Conservation (phyloP, 1,140 invertebrate genomes). For the Trichonephila clavata region DNA sequence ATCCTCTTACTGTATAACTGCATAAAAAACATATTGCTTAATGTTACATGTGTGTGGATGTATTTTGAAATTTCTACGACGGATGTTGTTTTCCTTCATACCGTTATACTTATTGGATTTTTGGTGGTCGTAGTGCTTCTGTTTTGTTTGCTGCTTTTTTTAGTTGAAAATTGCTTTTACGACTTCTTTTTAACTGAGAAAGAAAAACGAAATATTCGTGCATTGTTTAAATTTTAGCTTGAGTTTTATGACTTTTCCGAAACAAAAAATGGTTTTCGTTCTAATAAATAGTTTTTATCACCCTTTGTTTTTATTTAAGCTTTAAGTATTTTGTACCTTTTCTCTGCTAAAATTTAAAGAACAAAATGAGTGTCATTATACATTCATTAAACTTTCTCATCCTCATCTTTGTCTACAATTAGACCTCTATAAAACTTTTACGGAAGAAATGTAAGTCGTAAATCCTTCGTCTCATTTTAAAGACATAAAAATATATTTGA, state of each 20-base stretch:
- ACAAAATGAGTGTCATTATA: neutral
- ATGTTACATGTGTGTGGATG: constrained; percentile 3
- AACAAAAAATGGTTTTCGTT: neutral
- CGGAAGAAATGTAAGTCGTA: too few species aligned
- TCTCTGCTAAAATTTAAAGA: neutral
- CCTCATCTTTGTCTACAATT: too few species aligned
- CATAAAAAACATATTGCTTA: neutral
- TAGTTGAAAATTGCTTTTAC: neutral
- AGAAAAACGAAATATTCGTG: neutral
- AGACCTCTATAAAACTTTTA: too few species aligned
- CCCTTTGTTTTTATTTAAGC: neutral
- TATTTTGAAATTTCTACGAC: neutral
- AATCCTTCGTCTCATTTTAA: too few species aligned
- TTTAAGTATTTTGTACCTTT: neutral
- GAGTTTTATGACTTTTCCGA: neutral
- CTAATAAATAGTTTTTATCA: constrained; percentile 4
- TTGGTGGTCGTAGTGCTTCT: neutral
- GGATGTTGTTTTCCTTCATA: neutral
- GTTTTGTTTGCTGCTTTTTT: neutral
- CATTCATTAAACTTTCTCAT: neutral
- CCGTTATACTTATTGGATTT: neutral
- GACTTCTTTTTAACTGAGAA: constrained; percentile 7
- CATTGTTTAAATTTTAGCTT: neutral
- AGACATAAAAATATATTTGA: too few species aligned
- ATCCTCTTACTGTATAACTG: neutral